A percentile compares a stretch with the other conserved stretches of the same genome.
Conservation (phyloP, 1,140 invertebrate genomes). For the Drosophila jambulina region DNA sequence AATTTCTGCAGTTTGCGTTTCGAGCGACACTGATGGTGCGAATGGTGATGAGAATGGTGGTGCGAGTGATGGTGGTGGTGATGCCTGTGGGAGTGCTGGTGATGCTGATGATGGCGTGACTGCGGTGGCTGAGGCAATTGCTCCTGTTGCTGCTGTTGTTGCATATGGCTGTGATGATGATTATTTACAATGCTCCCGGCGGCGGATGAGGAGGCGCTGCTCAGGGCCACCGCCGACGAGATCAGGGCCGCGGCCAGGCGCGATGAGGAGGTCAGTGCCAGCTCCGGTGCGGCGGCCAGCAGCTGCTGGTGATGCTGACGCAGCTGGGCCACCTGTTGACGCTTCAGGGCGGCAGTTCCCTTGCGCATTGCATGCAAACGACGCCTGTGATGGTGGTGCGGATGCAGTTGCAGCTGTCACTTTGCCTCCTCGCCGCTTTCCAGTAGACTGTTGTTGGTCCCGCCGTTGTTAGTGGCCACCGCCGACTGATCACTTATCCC, state of each 20-base stretch:
- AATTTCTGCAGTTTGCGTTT: constrained; percentile 84
- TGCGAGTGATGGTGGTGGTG: constrained; percentile 68
- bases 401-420: constrained; percentile 83
- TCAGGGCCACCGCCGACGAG: constrained; percentile 70
- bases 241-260: constrained; percentile 73
- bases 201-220: constrained; percentile 60
- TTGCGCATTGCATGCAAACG: constrained; percentile 79
- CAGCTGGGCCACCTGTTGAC: constrained; percentile 69
- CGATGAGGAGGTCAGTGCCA: constrained; percentile 54
- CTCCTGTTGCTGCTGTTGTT: constrained; percentile 47
- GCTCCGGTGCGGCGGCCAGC: constrained; percentile 48
- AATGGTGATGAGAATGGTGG: constrained; percentile 61
- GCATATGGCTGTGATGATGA: constrained; percentile 77
- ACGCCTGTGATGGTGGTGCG: constrained; percentile 75
- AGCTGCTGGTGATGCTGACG: constrained; percentile 66
- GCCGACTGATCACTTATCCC: constrained; percentile 22
- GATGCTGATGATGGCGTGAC: constrained; percentile 59
- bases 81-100: constrained; percentile 64
- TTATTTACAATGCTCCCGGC: constrained; percentile 77
- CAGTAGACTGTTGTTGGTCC: constrained; percentile 61
- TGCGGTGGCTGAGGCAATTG: constrained; percentile 27
- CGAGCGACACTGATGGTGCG: constrained; percentile 77
- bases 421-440: constrained; percentile 77
- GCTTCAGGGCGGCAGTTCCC: constrained; percentile 67
- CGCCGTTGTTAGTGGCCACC: constrained; percentile 44